Evolutionary conservation across 1,140 invertebrate species (phyloP).

Genomic region (Habropoda laboriosa): DNA sequence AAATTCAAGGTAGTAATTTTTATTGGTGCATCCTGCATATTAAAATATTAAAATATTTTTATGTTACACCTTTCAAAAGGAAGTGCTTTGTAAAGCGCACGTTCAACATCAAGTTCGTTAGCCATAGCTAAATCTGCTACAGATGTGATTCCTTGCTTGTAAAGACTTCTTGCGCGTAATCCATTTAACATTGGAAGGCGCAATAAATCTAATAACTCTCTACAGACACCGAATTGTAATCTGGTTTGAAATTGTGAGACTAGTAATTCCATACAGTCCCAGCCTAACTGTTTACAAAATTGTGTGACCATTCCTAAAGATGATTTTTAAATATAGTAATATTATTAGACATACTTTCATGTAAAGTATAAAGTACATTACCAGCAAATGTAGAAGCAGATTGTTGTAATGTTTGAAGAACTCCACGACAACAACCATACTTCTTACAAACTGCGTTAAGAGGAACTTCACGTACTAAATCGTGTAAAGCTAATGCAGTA

Average conservation of each 20-base stretch:
- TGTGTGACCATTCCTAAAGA: constrained; percentile 93
- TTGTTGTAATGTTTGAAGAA: constrained; percentile 96
- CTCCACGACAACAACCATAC: constrained; percentile 93
- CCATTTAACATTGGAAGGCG: constrained; percentile 92
- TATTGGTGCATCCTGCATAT: too few relatives aligned
- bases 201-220: constrained; percentile 96
- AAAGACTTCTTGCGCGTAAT: constrained; percentile 91
- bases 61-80: constrained; percentile 89
- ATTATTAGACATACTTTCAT: not conserved
- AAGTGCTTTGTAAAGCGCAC: constrained; percentile 88
- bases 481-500: constrained; percentile 94
- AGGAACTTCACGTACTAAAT: constrained; percentile 95
- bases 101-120: constrained; percentile 87
- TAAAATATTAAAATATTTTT: constrained; percentile 2
- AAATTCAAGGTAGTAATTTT: too few relatives aligned
- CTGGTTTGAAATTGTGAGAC: constrained; percentile 96
- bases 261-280: constrained; percentile 94
- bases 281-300: constrained; percentile 96
- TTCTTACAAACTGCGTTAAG: constrained; percentile 90
- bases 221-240: constrained; percentile 96
- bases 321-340: not conserved
- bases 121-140: constrained; percentile 90
- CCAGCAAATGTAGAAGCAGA: constrained; percentile 98
- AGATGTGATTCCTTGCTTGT: constrained; percentile 91
- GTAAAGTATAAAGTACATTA: constrained; percentile 66